Conservation (phyloP, 2,888 invertebrate genomes). For the Eledona agricola region DNA sequence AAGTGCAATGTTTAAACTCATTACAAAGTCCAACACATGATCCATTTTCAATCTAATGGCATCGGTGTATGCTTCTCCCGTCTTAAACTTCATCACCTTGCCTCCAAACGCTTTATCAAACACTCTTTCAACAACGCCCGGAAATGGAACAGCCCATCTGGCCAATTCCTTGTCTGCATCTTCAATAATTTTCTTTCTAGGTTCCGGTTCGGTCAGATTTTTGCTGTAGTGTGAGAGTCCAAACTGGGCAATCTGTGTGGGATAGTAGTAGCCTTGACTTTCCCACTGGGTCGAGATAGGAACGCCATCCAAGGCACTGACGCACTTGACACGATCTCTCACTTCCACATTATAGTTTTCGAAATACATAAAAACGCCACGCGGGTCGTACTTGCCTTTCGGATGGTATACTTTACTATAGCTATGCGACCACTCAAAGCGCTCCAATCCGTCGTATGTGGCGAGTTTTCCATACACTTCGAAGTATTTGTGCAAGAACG, state of each 20-base stretch:
- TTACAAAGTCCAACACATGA: slow-evolving; percentile 77
- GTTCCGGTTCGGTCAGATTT: slow-evolving; percentile 86
- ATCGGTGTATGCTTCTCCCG: slow-evolving; percentile 73
- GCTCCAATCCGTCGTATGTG: slow-evolving; percentile 75
- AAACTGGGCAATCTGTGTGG: slow-evolving; percentile 98
- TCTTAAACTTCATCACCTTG: slow-evolving; percentile 76
- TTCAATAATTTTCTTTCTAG: slow-evolving; percentile 76
- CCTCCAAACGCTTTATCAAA: slow-evolving; percentile 69
- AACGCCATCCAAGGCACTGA: slow-evolving; percentile 92
- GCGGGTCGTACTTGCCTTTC: slow-evolving; percentile 86
- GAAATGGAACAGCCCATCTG: slow-evolving; percentile 79
- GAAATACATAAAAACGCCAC: slow-evolving; percentile 94
- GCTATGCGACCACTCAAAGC: slow-evolving; percentile 95
- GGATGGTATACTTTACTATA: slow-evolving; percentile 91
- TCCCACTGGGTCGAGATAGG: slow-evolving; percentile 98
- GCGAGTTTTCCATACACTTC: slow-evolving; percentile 91
- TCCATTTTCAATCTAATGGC: slow-evolving; percentile 75
- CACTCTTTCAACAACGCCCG: slow-evolving; percentile 71
- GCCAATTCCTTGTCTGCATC: slow-evolving; percentile 75
- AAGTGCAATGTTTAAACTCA: slow-evolving; percentile 77
- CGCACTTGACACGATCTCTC: slow-evolving; percentile 93
- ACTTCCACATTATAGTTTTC: slow-evolving; percentile 98
- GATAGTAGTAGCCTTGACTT: slow-evolving; percentile 93
- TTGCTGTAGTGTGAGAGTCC: slow-evolving; percentile 98
- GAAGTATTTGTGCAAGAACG: slow-evolving; percentile 92